Evolutionary conservation across 2,888 invertebrate genomes (phyloP), one percentile per base, ranked within the genome.

Genomic region (Drosophila peninsularis): DNA sequence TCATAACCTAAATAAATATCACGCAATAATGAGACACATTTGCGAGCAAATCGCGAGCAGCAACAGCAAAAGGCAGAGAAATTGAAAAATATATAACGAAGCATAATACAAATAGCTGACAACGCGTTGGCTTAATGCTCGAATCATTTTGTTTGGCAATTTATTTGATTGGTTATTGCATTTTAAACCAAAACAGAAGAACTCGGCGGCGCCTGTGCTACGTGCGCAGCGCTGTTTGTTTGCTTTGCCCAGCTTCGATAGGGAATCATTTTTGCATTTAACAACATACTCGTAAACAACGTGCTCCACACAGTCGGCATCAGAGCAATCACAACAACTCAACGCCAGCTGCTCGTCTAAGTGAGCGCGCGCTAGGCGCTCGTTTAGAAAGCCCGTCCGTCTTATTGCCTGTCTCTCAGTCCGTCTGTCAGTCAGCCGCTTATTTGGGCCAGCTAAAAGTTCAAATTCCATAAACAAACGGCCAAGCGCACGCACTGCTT

Each of bases 191-290:
- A 54, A 74, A 83, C 11, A 47, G 45, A 47, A 47, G 6, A 78
- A 77, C 60, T 70, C 53, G 56, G 64, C 39, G 69, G 67, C 71
- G 69, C 71, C 75, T 67, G 56, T 63, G 79, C 57, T 82, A 87
- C 85, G 87, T 84, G 84, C 68, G 78, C 64, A 65, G 57, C 47
- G 62, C 44, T 67, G 45, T 53, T 47, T 71, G 65, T 73, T 63
- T 82, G 37, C 32, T 50, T 47, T 24, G 44, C 24, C 5, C 24
- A 24, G 24, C 44, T 27, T 79, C 79, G 82, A 85, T 85, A 82
- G 88, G 88, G 82, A 89, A 89, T 89, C 77, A 85, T 89, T 85
- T 85, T 89, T 85, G 85, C 85, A 85, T 89, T 89, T 89, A 88
- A 89, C 85, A 85, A 80, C 84, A 89, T 71, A 74, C 69, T 75